Percentiles rank a stretch among this genome's conserved stretches.
phyloP scores from a whole-genome alignment of 2,113 vertebrate genomes.

The Phylloscopus whistleri region DNA sequence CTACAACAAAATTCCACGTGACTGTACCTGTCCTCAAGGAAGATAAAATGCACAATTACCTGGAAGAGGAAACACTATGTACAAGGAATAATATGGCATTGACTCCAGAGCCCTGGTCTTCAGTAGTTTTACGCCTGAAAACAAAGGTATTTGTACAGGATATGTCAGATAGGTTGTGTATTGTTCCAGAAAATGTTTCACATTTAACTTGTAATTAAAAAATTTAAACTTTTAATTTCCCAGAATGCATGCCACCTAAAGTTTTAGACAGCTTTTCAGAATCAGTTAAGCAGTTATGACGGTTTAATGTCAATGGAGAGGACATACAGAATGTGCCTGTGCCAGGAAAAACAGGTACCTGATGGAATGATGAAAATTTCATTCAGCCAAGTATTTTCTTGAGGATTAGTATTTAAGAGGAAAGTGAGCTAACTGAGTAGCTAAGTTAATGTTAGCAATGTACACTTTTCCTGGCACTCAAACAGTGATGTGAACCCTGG shows the following conservation, averaged over 20 bases:
- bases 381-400: not conserved
- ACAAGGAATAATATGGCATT: constrained; percentile 67
- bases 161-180: not conserved
- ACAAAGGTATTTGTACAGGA: not conserved
- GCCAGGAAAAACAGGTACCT: not conserved
- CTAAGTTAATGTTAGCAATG: not conserved
- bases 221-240: not conserved
- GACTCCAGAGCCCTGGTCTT: constrained; percentile 20
- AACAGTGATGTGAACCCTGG: not conserved
- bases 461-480: not conserved
- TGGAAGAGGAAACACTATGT: not conserved
- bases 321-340: not conserved
- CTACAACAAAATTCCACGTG: not conserved
- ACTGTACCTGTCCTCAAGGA: not conserved
- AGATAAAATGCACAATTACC: constrained; percentile 43
- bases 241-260: not conserved
- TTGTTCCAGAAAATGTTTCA: not conserved
- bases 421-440: not conserved
- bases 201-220: not conserved
- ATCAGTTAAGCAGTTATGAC: not conserved
- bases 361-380: not conserved
- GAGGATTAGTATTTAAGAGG: not conserved
- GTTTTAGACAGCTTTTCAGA: not conserved
- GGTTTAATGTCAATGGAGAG: not conserved
- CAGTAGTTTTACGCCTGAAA: constrained; percentile 53